A percentile compares a stretch with the other conserved stretches of the same genome.
phyloP scores from a whole-genome alignment of 37 sponge, comb jelly and placozoan species.

The Aplysina aerophoba region DNA sequence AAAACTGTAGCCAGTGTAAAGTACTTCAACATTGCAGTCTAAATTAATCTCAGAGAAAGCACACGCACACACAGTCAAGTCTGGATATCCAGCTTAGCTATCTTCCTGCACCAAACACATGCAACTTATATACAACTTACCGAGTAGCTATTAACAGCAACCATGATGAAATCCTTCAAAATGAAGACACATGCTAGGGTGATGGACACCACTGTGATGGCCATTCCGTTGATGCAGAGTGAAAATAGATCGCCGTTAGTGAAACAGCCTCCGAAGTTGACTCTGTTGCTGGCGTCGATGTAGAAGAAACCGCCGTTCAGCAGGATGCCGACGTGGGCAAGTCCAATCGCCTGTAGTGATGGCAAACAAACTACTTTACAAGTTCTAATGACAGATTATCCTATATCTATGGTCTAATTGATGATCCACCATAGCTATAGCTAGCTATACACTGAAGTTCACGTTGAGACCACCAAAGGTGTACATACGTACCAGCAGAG shows the following conservation, averaged over 20 bases:
- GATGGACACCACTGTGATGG: background rate
- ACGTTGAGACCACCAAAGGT: background rate
- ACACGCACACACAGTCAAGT: too few relatives aligned
- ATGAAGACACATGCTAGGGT: background rate
- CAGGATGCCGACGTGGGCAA: background rate
- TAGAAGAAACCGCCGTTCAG: slow-evolving; percentile 13
- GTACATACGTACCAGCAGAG: background rate
- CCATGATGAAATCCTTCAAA: slow-evolving; percentile 16
- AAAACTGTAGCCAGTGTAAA: too few relatives aligned
- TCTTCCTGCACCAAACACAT: too few relatives aligned
- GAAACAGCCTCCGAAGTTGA: background rate
- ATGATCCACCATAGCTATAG: background rate
- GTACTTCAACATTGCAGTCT: too few relatives aligned
- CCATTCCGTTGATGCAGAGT: slow-evolving; percentile 5
- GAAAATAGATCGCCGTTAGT: background rate
- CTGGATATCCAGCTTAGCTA: too few relatives aligned
- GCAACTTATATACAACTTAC: too few relatives aligned
- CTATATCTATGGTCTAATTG: too few relatives aligned
- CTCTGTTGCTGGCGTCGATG: background rate
- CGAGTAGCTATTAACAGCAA: slow-evolving; percentile 7
- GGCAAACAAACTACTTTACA: too few relatives aligned
- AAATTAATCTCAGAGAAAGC: too few relatives aligned
- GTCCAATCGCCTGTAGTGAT: background rate
- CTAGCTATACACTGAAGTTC: too few relatives aligned
- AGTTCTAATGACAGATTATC: too few relatives aligned